Evolutionary conservation across 1,140 invertebrate species (phyloP).

Genomic region (Cydia strobilella): DNA sequence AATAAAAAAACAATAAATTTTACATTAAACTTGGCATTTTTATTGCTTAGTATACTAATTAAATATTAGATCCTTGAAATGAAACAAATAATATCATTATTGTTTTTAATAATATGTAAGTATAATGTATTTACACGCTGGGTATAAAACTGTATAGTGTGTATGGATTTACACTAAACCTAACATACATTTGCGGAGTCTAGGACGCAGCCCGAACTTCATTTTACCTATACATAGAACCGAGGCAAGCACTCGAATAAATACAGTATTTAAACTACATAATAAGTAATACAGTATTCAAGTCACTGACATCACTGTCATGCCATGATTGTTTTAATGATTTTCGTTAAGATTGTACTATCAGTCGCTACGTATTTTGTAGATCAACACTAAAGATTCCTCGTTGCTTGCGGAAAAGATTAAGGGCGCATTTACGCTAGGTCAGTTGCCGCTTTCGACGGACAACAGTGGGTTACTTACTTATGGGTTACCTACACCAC

Average conservation of each 20-base stretch:
- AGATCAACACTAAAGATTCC: not conserved
- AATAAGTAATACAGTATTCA: not conserved
- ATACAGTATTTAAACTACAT: slow-evolving; percentile 13
- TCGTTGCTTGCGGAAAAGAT: not conserved
- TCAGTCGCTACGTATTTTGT: slow-evolving; percentile 6
- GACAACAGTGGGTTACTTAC: too few species aligned
- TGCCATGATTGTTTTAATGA: not conserved
- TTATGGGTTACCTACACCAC: too few species aligned
- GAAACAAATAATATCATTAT: not conserved
- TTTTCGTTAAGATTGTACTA: not conserved
- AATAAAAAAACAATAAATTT: slow-evolving; percentile 81
- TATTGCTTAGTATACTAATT: slow-evolving; percentile 35
- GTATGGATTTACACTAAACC: slow-evolving; percentile 3
- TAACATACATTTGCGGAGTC: slow-evolving; percentile 1
- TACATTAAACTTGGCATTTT: slow-evolving; percentile 67
- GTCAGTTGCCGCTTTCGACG: too few species aligned
- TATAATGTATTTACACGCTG: slow-evolving; percentile 26
- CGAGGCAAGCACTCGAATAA: slow-evolving; percentile 16
- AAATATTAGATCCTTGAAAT: not conserved
- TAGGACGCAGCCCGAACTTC: not conserved
- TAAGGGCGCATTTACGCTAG: not conserved
- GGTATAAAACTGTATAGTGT: slow-evolving; percentile 27
- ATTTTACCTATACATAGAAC: slow-evolving; percentile 1
- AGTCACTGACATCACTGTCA: not conserved
- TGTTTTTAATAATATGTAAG: slow-evolving; percentile 21